phyloP scores from a whole-genome alignment of 1,140 invertebrate species.

The Meloidogyne exigua region DNA sequence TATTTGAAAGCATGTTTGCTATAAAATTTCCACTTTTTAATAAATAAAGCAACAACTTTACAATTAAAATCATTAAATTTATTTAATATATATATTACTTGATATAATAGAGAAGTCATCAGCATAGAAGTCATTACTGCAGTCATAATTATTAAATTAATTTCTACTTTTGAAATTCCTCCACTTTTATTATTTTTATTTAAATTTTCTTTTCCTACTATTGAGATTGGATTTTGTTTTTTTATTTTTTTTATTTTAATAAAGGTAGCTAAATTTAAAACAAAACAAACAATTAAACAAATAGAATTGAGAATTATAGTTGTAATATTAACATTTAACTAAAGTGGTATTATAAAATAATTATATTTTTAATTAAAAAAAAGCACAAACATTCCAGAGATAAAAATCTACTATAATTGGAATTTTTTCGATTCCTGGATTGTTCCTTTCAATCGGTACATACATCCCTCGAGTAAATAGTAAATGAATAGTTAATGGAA shows the following conservation, averaged over 20 bases:
- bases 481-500: neutral
- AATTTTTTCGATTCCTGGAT: neutral
- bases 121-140: conserved; percentile 1
- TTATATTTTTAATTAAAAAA: neutral
- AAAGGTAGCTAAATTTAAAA: neutral
- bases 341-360: no score
- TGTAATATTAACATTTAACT: neutral
- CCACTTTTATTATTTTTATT: neutral
- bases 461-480: neutral
- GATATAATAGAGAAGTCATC: neutral
- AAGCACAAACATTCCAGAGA: neutral
- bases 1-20: neutral
- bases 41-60: neutral
- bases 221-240: neutral
- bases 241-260: conserved; percentile 1
- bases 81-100: neutral
- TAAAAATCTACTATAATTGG: neutral
- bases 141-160: conserved; percentile 2
- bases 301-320: neutral
- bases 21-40: neutral
- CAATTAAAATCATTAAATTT: neutral
- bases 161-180: neutral
- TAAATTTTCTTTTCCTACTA: neutral
- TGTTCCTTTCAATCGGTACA: neutral
- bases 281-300: neutral